A percentile compares a stretch with the other conserved stretches of the same genome.
phyloP scores from a whole-genome alignment of 1,140 invertebrate genomes.

The Whitmania pigra region DNA sequence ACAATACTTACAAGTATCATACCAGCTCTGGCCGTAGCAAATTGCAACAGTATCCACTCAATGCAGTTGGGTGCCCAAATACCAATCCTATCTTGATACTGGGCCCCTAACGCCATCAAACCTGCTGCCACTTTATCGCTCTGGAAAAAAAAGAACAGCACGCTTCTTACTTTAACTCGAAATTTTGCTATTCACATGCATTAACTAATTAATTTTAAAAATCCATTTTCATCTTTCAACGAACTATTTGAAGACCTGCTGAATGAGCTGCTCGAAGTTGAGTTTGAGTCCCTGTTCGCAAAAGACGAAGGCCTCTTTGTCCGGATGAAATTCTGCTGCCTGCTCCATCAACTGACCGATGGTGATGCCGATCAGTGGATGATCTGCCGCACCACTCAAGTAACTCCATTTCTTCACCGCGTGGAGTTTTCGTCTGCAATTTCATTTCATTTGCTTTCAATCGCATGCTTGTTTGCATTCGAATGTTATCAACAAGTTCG shows the following conservation, averaged over 20 bases:
- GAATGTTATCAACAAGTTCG: too few species aligned
- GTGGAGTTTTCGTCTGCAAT: conserved; percentile 11
- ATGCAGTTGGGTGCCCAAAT: conserved; percentile 74
- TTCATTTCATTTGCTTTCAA: not conserved
- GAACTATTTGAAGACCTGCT: conserved; percentile 40
- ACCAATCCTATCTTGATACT: conserved; percentile 67
- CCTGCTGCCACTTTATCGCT: conserved; percentile 67
- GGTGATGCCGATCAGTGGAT: conserved; percentile 31
- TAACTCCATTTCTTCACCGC: conserved; percentile 32
- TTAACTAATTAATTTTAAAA: conserved; percentile 2
- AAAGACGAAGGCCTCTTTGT: conserved; percentile 35
- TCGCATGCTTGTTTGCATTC: too few species aligned
- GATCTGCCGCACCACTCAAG: conserved; percentile 27
- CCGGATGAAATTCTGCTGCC: conserved; percentile 29
- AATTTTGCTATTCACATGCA: not conserved
- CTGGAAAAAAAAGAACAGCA: conserved; percentile 37
- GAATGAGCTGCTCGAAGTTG: conserved; percentile 46
- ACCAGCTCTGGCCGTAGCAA: conserved; percentile 67
- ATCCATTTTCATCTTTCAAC: conserved; percentile 3
- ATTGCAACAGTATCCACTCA: conserved; percentile 65
- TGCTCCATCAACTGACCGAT: conserved; percentile 34
- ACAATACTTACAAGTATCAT: conserved; percentile 55
- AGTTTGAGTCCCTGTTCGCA: conserved; percentile 28
- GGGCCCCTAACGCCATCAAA: conserved; percentile 59
- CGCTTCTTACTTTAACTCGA: not conserved